Base-by-base conservation (phyloP, 2,888 invertebrate genomes). In the Agrilus mali region DNA sequence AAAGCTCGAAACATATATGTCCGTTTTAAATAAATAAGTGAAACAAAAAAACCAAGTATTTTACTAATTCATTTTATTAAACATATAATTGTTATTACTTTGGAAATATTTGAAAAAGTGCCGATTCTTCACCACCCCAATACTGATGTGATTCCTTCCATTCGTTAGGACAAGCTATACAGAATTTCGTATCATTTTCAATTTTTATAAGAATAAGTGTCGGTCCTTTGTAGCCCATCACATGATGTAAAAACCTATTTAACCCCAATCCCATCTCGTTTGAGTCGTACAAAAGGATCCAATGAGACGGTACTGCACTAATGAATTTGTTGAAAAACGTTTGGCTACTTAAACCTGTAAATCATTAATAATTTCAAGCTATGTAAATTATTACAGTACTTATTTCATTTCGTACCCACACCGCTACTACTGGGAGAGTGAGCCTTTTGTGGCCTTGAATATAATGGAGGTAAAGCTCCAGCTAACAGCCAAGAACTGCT, bases 101-200 rank as follows among this genome's bases (percentile, higher is more conserved):
- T 35, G 86, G 86, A 42, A 78, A 70, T 22, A 92, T 65, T 63
- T 89, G 88, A 45, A 90, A 68, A 36, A 87, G 73, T 53, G 82
- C 77, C 47, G 81, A 76, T 46, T 88, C 85, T n/a, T 82, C 77
- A 3, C 78, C 75, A 36, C 93, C 93, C 77, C 86, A 87, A 68
- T 86, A 89, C 39, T 80, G 73, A 67, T 86, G 82, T 4, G 84
- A 80, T 65, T 88, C 92, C 53, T 80, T 79, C 93, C 93, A 93
- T 65, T 90, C 92, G 45, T 70, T 69, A 12, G 87, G 79, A 8
- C 80, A 69, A 22, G 85, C 86, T 43, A 92, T 66, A 60, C 86
- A 89, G 57, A 86, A 80, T 47, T 83, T 74, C 49, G 82, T 75
- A 16, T 75, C 77, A 27, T 63, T 56, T 6, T 69, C 66, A 1